Base-by-base conservation (phyloP, 2,113 vertebrate species). In the Passerina amoena region DNA sequence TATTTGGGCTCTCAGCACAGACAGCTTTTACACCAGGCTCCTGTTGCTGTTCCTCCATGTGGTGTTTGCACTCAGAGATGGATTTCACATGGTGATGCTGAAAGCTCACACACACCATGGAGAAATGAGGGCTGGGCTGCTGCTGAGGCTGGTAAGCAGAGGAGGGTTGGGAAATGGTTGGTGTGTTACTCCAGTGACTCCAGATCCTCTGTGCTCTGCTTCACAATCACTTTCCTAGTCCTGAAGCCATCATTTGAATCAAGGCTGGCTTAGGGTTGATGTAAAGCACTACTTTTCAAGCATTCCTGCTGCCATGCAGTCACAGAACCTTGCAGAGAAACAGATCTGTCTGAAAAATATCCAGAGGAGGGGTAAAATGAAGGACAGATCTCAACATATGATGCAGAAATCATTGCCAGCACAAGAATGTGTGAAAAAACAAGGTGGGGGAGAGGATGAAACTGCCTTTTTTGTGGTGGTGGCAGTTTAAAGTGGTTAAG, bases 1-100 rank as follows among this genome's bases (percentile, higher is more conserved):
- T 97, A 56, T 94, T 92, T 97, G 83, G 92, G 56, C 72, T 94
- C 79, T 71, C 69, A 75, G 88, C 60, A 84, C 47, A 86, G 80
- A 71, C 91, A 95, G 82, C 86, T 95, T 94, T 88, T 68, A 88
- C 60, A 19, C 72, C 38, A 50, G 59, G 61, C 63, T 92, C 68
- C 10, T 56, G 65, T 71, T 94, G 83, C 86, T 78, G n/a, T 53
- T 93, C 48, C 72, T 92, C 86, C 86, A 79, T 91, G 92, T 92
- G 88, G 56, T 90, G 54, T 92, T 94, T 95, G 51, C 88, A 86
- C 68, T 96, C 86, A 31, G 91, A 75, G 68, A 66, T 73, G 51
- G 64, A 70, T 94, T 81, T 88, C 88, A 92, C 76, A 21, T 10
- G 37, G 76, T 75, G 47, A 45, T 75, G 68, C 80, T 93, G 92